phyloP scores from a whole-genome alignment of 2,113 vertebrate genomes.

The Pseudonaja textilis region DNA sequence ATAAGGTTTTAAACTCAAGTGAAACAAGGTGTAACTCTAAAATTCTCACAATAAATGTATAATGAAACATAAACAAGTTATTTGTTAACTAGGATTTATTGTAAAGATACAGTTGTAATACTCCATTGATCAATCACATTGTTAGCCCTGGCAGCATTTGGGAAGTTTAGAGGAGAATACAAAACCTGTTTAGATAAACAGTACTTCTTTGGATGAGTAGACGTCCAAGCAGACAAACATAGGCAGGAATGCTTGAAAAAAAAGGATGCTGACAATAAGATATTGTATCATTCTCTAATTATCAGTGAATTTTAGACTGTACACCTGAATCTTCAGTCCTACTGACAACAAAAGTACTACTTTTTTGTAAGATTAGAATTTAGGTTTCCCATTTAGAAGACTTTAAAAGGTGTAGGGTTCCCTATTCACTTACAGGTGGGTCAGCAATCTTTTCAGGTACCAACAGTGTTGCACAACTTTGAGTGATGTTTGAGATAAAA shows the following conservation, averaged over 20 bases:
- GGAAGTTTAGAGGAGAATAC: background rate
- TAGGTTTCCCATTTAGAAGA: background rate
- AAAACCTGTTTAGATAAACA: background rate
- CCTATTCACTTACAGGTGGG: background rate
- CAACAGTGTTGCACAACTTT: background rate
- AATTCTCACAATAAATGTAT: slow-evolving; percentile 19
- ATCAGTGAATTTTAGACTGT: background rate
- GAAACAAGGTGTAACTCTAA: slow-evolving; percentile 10
- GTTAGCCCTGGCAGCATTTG: background rate
- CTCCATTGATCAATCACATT: background rate
- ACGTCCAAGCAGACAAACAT: background rate
- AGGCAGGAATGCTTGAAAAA: background rate
- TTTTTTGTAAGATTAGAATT: background rate
- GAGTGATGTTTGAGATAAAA: background rate
- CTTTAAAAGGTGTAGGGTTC: background rate
- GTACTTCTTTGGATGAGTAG: background rate
- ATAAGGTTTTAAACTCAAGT: slow-evolving; percentile 2
- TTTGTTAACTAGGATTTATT: background rate
- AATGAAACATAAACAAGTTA: slow-evolving; percentile 9
- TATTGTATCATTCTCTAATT: background rate
- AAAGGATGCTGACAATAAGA: background rate
- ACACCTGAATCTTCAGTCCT: background rate
- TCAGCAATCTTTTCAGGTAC: background rate
- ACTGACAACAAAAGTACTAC: background rate
- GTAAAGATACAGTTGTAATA: background rate